A percentile compares a stretch with the other conserved stretches of the same genome.
Evolutionary conservation across 2,113 vertebrate genomes (phyloP).

Genomic region (Rana temporaria): DNA sequence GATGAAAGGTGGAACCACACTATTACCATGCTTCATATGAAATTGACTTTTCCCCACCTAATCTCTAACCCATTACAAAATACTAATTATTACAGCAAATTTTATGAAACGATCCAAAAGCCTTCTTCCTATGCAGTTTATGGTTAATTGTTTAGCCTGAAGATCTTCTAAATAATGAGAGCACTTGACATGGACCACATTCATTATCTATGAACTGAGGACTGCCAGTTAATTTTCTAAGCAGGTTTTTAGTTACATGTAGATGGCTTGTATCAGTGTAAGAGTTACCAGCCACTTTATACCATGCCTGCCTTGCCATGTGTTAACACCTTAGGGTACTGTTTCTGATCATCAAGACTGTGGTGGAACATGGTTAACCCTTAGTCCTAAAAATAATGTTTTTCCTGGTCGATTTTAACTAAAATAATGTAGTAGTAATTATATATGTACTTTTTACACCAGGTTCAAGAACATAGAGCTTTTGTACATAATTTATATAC

Average conservation of each 20-base stretch:
- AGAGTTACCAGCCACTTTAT: not conserved
- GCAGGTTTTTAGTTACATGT: conserved; percentile 39
- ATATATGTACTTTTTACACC: too few species aligned
- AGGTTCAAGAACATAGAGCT: too few species aligned
- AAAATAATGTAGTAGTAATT: too few species aligned
- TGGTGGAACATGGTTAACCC: not conserved
- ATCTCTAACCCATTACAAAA: not conserved
- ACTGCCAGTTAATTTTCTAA: conserved; percentile 60
- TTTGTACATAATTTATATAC: too few species aligned
- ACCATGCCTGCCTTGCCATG: not conserved
- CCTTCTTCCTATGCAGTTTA: not conserved
- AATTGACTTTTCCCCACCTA: not conserved
- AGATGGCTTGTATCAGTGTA: conserved; percentile 11
- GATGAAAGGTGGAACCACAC: not conserved
- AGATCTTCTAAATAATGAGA: conserved; percentile 82
- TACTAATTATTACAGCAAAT: not conserved
- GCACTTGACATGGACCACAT: conserved; percentile 83
- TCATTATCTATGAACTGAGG: conserved; percentile 80
- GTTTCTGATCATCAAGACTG: not conserved
- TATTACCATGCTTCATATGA: not conserved
- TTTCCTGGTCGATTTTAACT: too few species aligned
- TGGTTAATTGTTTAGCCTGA: conserved; percentile 74
- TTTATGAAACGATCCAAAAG: not conserved
- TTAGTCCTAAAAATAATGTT: not conserved
- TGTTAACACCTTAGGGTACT: not conserved